Evolutionary conservation across 2,888 invertebrate species (phyloP), one percentile per base, ranked within the genome.

Genomic region (Melitaea athalia): DNA sequence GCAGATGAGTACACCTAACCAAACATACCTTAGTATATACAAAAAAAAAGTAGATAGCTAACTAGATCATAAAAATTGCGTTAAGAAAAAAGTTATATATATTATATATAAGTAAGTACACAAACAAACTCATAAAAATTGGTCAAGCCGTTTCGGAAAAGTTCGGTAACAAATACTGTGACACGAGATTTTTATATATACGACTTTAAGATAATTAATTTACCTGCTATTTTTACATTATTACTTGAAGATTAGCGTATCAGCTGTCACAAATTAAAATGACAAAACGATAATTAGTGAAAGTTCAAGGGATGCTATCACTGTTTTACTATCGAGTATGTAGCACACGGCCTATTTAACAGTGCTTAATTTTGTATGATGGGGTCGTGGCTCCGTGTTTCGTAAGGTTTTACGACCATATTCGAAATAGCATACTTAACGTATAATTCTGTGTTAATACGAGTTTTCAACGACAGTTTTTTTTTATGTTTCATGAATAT

Each of bases 321-420:
- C 15, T 17, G 45, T 47, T 64, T 64, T 57, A 49, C n/a, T 47
- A 63, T 33, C 52, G 53, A 63, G 24, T 49, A 63, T 57, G 57
- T 57, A 53, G 57, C 55, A 49, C 50, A 50, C 47, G 64, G 47
- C 38, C 57, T 57, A 49, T 47, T 64, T 64, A 64, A 55, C 17
- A 57, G 33, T 57, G 64, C 49, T 64, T 57, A 64, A 64, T 64
- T 49, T 47, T 57, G 64, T 57, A 57, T 57, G 57, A 57, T 55
- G 64, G n/a, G 33, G 33, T 12, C 24, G 52, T 24, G 31, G 17
- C 17, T 24, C 5, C 12, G 12, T 31, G 11, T 17, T 24, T 52
- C 52, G 12, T 52, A 52, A 52, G 5, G 52, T 49, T 57, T 33
- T 57, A 64, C 57, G 47, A 64, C 14, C 64, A 57, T 57, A 63